A percentile compares a stretch with the other conserved stretches of the same genome.
Conservation (phyloP, 2,888 invertebrate genomes). For the Cephus runcator region DNA sequence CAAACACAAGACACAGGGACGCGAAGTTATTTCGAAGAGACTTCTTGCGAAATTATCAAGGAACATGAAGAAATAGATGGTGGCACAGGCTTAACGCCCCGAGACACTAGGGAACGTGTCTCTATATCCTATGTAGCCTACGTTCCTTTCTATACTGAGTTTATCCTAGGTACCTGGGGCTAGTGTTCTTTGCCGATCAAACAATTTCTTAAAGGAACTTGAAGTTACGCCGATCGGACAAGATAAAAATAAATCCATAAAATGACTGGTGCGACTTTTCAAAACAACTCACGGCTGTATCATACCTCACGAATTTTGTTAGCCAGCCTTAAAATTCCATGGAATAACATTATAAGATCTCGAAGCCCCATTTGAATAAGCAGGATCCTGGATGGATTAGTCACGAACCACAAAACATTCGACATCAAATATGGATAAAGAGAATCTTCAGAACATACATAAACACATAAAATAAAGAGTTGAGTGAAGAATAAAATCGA, state of each 20-base stretch:
- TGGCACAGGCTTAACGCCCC: neutral
- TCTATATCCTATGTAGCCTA: neutral
- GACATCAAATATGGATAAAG: neutral
- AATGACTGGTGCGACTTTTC: neutral
- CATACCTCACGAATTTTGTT: neutral
- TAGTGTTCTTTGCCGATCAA: neutral
- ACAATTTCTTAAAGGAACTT: neutral
- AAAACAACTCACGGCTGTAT: neutral
- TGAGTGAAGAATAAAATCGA: neutral
- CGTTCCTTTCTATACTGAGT: neutral
- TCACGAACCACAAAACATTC: neutral
- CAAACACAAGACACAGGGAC: neutral
- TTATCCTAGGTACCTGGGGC: neutral
- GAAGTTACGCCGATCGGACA: neutral
- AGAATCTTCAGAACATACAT: neutral
- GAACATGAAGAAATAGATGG: neutral
- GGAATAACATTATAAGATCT: neutral
- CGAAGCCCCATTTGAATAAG: neutral
- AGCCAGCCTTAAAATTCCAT: neutral
- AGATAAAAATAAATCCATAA: neutral
- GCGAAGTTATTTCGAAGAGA: neutral
- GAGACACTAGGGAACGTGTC: neutral
- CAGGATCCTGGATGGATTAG: neutral
- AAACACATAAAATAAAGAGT: neutral
- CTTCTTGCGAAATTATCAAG: neutral